Evolutionary conservation across 2,113 vertebrate genomes (phyloP), one percentile per base, ranked within the genome.

Genomic region (Epinephelus cyanopodus): DNA sequence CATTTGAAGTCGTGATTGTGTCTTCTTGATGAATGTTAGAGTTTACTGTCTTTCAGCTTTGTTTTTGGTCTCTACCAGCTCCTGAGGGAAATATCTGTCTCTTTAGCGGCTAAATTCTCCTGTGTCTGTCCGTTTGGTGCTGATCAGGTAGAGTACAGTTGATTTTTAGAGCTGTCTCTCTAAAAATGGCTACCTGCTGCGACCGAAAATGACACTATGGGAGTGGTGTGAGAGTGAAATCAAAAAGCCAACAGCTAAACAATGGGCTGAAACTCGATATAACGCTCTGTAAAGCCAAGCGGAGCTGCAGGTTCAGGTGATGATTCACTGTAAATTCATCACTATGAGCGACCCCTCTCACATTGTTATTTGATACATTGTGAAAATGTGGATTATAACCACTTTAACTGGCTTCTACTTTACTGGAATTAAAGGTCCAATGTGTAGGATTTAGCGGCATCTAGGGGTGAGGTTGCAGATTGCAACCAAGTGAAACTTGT

Each of bases 81-180:
- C 25, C 61, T 21, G 27, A 77, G 21, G 61, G 18, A 68, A 54
- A 27, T 54, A 56, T 63, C 14, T 47, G 62, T 10, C 50, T 77
- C 25, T 72, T 25, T 17, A 33, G 42, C 53, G 9, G 21, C 13
- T 54, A 7, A 65, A 65, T 39, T 21, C 19, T 53, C 18, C 23
- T 45, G 21, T 57, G 63, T 25, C 48, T 14, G 33, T 18, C 9
- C 17, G 4, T 14, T 54, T 50, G 11, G 29, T 47, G 47, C 48
- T 54, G 48, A 74, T 2, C 69, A 68, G 33, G 29, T n/a, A 18
- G 25, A 18, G 29, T 14, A 21, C 25, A 4, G 75, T 23, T 48
- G 37, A 1, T 9, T 57, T 73, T 13, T 45, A 17, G 7, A 48
- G 72, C 50, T 57, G 64, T 47, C 23, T 42, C 1, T 6, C 12